Percentiles rank a stretch among this genome's conserved stretches.
Evolutionary conservation across 2,888 invertebrate species (phyloP).

Genomic region (Epinotia nisella): DNA sequence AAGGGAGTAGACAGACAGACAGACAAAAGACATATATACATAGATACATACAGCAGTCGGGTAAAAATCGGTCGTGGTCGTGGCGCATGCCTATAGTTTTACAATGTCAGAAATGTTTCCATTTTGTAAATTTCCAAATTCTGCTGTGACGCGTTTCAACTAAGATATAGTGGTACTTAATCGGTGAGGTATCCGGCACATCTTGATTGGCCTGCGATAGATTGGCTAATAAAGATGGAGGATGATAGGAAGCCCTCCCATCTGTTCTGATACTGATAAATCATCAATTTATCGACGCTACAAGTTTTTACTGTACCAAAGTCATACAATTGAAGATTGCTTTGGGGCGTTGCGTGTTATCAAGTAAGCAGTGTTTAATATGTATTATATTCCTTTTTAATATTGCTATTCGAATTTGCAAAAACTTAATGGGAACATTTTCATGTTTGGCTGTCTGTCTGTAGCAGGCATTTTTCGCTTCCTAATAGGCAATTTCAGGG

Average conservation of each 20-base stretch:
- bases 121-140: not conserved
- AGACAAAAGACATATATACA: no score
- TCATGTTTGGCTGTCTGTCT: no score
- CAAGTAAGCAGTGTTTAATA: no score
- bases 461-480: no score
- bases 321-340: not conserved
- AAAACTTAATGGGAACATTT: no score
- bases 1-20: no score
- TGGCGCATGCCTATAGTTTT: no score
- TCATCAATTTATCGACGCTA: not conserved
- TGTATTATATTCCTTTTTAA: no score
- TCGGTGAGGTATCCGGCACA: constrained; percentile 12
- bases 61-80: no score
- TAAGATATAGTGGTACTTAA: constrained; percentile 5
- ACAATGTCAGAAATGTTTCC: not conserved
- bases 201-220: constrained; percentile 21
- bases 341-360: not conserved
- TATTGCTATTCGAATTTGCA: no score
- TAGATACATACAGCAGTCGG: no score
- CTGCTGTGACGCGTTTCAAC: not conserved
- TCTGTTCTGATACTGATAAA: constrained; percentile 1
- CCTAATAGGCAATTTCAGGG: no score
- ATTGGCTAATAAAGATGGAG: constrained; percentile 14
- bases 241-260: constrained; percentile 10
- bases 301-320: not conserved